A percentile compares a stretch with the other conserved stretches of the same genome.
Conservation (phyloP, 2,113 vertebrate genomes). For the Fukomys damarensis region DNA sequence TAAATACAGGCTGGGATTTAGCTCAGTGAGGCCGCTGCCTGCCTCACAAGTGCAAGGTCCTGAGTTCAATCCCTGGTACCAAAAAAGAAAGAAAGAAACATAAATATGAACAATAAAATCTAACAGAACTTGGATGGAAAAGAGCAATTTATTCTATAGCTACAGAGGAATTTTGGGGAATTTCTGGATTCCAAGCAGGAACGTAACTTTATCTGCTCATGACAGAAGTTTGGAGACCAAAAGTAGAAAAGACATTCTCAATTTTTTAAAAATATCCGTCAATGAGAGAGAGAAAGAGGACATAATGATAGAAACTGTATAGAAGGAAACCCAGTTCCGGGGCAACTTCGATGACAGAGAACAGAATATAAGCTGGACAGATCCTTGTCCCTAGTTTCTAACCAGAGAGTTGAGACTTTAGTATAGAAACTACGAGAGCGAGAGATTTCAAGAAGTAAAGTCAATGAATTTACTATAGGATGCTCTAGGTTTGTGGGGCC, state of each 20-base stretch:
- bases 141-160: background rate
- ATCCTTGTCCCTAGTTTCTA: background rate
- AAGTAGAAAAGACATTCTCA: background rate
- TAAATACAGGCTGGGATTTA: too few relatives aligned
- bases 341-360: rapidly evolving
- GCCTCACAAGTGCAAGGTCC: too few relatives aligned
- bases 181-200: background rate
- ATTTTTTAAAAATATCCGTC: background rate
- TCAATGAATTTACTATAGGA: background rate
- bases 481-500: background rate
- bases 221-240: background rate
- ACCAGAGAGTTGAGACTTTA: background rate
- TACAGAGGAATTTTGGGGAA: background rate
- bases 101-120: background rate
- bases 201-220: background rate
- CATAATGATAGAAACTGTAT: background rate
- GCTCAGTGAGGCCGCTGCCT: too few relatives aligned
- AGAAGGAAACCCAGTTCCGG: background rate
- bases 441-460: background rate
- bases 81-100: background rate
- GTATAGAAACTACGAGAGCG: background rate
- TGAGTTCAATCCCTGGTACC: too few relatives aligned
- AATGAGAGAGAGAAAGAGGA: background rate
- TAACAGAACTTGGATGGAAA: background rate
- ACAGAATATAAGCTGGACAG: background rate